Percentiles rank a stretch among this genome's conserved stretches.
Conservation (phyloP, 1,140 invertebrate species). For the Metaphire vulgaris region DNA sequence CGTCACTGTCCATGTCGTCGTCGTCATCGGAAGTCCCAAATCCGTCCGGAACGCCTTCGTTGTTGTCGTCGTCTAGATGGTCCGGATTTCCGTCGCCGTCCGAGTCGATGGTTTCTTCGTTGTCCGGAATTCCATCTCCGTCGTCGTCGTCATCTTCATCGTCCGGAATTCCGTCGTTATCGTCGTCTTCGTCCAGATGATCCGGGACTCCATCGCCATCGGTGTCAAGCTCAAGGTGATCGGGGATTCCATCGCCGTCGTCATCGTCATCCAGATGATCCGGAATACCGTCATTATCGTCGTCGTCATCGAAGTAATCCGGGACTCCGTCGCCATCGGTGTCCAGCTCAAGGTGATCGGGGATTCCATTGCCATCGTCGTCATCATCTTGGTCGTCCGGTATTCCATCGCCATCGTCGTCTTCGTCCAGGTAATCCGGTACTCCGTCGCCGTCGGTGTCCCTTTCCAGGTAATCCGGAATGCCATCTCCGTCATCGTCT, state of each 20-base stretch:
- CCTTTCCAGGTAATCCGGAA: slow-evolving; percentile 36
- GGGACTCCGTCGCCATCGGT: slow-evolving; percentile 47
- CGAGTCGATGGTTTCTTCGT: slow-evolving; percentile 29
- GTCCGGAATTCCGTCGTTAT: slow-evolving; percentile 45
- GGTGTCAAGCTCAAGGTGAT: slow-evolving; percentile 41
- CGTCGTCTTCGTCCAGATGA: slow-evolving; percentile 33
- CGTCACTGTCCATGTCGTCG: slow-evolving; percentile 31
- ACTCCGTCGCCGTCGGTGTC: slow-evolving; percentile 40
- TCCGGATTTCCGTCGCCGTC: slow-evolving; percentile 24
- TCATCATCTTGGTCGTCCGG: slow-evolving; percentile 28
- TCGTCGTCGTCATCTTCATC: slow-evolving; percentile 34
- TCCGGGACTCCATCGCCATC: slow-evolving; percentile 40
- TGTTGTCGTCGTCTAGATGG: slow-evolving; percentile 24
- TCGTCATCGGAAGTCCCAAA: slow-evolving; percentile 38
- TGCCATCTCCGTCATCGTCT: slow-evolving; percentile 34
- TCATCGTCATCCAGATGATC: slow-evolving; percentile 32
- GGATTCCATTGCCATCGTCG: slow-evolving; percentile 40
- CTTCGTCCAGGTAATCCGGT: slow-evolving; percentile 38
- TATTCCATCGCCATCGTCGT: slow-evolving; percentile 35
- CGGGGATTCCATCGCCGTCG: slow-evolving; percentile 47
- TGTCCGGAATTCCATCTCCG: slow-evolving; percentile 31
- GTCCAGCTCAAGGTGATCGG: slow-evolving; percentile 40
- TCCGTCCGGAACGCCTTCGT: slow-evolving; percentile 35
- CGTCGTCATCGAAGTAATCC: slow-evolving; percentile 44
- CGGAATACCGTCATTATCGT: slow-evolving; percentile 35